A percentile compares a stretch with the other conserved stretches of the same genome.
These are phyloP conservation scores for Lindbergichthys nudifrons DNA, from an alignment of 2,797 vertebrate species.

Conservation along the genomic window DNA sequence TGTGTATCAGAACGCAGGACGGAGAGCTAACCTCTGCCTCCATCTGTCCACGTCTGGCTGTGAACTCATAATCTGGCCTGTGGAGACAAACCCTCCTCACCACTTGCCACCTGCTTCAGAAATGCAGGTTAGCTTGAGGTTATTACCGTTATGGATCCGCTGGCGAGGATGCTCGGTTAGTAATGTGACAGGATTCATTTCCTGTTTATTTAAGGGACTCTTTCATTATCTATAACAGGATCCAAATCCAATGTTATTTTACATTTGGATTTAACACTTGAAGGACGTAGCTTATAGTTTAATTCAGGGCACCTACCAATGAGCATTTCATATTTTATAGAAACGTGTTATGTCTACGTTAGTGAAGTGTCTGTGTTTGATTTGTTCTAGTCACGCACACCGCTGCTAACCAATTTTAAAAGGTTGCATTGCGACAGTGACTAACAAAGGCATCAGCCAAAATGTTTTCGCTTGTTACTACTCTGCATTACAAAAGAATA, in stretches of 20 bases:
- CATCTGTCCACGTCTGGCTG: slow-evolving; percentile 81
- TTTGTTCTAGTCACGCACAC: slow-evolving; percentile 37
- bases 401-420: slow-evolving; percentile 33
- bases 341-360: slow-evolving; percentile 16
- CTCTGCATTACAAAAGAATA: slow-evolving; percentile 24
- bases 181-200: slow-evolving; percentile 47
- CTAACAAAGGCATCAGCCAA: slow-evolving; percentile 2
- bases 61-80: slow-evolving; percentile 81
- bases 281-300: slow-evolving; percentile 12
- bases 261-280: slow-evolving; percentile 27
- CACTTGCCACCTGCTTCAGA: slow-evolving; percentile 77
- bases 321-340: slow-evolving; percentile 14
- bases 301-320: slow-evolving; percentile 8
- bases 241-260: not conserved
- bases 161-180: slow-evolving; percentile 44
- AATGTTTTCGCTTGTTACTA: slow-evolving; percentile 22
- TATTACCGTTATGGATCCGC: slow-evolving; percentile 65
- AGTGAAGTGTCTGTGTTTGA: slow-evolving; percentile 29
- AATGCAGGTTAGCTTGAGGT: slow-evolving; percentile 78
- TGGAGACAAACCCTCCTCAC: slow-evolving; percentile 73
- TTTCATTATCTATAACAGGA: slow-evolving; percentile 18
- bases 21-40: slow-evolving; percentile 81
- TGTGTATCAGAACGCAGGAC: slow-evolving; percentile 61
- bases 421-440: slow-evolving; percentile 28
- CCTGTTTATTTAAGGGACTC: slow-evolving; percentile 43